These are phyloP conservation scores for Cartodere bifasciata DNA, from an alignment of 2,888 invertebrate species.

Conservation along the genomic window DNA sequence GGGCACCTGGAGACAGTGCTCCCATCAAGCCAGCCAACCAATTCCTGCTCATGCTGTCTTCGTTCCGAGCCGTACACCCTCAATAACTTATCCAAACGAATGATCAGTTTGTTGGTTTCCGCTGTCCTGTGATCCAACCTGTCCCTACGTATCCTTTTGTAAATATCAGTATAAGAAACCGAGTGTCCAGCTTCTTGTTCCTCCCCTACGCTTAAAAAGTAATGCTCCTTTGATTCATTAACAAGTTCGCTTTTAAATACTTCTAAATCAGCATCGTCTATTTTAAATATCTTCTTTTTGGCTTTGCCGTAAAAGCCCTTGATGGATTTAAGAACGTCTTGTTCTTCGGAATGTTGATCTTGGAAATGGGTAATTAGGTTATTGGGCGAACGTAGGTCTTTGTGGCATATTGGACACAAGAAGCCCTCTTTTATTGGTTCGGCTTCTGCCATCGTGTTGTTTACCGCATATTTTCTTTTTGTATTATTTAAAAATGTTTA, in stretches of 20 bases:
- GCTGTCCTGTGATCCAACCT: constrained; percentile 80
- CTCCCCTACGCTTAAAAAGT: constrained; percentile 38
- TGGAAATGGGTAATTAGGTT: constrained; percentile 83
- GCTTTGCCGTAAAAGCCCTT: constrained; percentile 80
- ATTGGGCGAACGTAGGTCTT: constrained; percentile 73
- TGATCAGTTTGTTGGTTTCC: constrained; percentile 91
- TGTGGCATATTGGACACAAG: constrained; percentile 88
- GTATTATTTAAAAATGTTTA: no score
- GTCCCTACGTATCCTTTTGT: constrained; percentile 51
- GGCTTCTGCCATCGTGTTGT: constrained; percentile 19
- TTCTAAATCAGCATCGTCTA: constrained; percentile 55
- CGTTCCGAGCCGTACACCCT: constrained; percentile 57
- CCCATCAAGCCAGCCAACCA: constrained; percentile 91
- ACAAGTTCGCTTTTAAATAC: constrained; percentile 41
- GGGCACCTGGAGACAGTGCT: constrained; percentile 81
- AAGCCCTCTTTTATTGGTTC: constrained; percentile 73
- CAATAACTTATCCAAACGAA: constrained; percentile 83
- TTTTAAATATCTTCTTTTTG: constrained; percentile 72
- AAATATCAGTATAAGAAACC: constrained; percentile 59
- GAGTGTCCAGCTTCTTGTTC: constrained; percentile 53
- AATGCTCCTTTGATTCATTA: constrained; percentile 25
- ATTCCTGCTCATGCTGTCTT: constrained; percentile 59
- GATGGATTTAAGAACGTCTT: constrained; percentile 66
- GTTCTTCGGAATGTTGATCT: constrained; percentile 75
- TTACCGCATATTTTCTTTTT: no score